A percentile compares a stretch with the other conserved stretches of the same genome.
phyloP scores from a whole-genome alignment of 2,113 vertebrate species.

The Bos taurus region ARS-UCD2.0 NC_037347.1:5237501-5238000 shows the following conservation, averaged over 20 bases:
- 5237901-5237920: background rate
- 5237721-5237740: background rate
- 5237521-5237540: background rate
- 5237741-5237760: background rate
- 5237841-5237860: background rate
- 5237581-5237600: background rate
- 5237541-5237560: background rate
- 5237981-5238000: background rate
- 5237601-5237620: too few relatives aligned
- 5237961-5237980: background rate
- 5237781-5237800: background rate
- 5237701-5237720: rapidly evolving
- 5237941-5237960: too few relatives aligned
- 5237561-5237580: too few relatives aligned
- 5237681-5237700: background rate
- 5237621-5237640: background rate
- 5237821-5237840: background rate
- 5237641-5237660: background rate
- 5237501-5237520: background rate
- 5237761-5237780: background rate
- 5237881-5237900: background rate
- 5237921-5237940: rapidly evolving
- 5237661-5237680: background rate
- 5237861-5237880: rapidly evolving
- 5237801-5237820: background rate